Evolutionary conservation across 2,888 invertebrate species (phyloP).

Genomic region (Apamea crenata): DNA sequence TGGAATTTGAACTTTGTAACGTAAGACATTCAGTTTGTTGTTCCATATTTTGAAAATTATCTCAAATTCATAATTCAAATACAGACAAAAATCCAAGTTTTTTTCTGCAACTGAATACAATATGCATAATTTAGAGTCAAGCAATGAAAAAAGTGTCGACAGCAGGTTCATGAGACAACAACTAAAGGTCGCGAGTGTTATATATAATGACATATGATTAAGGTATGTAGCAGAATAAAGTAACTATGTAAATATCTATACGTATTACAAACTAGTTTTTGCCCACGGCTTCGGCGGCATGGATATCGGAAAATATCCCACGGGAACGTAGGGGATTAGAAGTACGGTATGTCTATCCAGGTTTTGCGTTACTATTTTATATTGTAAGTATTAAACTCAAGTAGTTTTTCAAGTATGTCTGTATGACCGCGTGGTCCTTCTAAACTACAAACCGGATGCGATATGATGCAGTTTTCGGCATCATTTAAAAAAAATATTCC

Average conservation of each 20-base stretch:
- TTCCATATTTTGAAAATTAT: not conserved
- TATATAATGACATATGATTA: slow-evolving; percentile 33
- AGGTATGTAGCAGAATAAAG: slow-evolving; percentile 17
- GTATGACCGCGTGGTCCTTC: not conserved
- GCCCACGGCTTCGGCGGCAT: not conserved
- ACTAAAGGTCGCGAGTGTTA: slow-evolving; percentile 37
- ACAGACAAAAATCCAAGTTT: slow-evolving; percentile 22
- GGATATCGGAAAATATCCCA: not conserved
- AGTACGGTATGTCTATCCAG: not conserved
- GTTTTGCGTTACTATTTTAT: not conserved
- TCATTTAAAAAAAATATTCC: no score
- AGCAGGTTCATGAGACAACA: slow-evolving; percentile 53
- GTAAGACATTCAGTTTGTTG: not conserved
- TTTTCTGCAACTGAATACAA: slow-evolving; percentile 68
- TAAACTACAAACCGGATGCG: no score
- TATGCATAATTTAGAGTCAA: slow-evolving; percentile 75
- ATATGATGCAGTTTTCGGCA: not conserved
- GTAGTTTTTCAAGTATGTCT: not conserved
- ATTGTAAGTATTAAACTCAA: not conserved
- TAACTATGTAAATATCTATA: not conserved
- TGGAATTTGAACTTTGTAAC: not conserved
- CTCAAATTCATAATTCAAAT: not conserved
- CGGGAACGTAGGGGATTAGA: not conserved
- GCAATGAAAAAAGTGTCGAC: slow-evolving; percentile 72
- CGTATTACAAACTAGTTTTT: not conserved